Evolutionary conservation across 2,113 vertebrate species (phyloP).

Genomic region (Rhabdornis inornatus): DNA sequence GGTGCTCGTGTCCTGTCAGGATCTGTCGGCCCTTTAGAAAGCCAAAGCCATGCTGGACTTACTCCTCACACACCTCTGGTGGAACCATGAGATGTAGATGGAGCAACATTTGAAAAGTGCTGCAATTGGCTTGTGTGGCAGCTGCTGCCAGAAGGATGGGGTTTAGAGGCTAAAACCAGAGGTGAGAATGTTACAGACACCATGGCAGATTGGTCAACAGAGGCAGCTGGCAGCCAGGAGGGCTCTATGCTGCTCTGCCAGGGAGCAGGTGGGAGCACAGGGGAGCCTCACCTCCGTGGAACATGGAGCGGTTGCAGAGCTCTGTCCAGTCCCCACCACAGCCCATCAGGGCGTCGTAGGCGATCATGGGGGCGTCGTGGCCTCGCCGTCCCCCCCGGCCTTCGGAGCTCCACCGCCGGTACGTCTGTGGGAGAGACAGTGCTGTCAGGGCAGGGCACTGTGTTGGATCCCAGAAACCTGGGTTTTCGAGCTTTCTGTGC

Average conservation of each 20-base stretch:
- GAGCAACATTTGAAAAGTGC: background rate
- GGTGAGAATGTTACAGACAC: accelerated
- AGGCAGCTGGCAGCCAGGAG: background rate
- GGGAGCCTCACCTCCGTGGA: slow-evolving; percentile 86
- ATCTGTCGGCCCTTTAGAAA: background rate
- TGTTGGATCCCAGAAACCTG: too few relatives aligned
- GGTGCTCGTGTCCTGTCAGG: background rate
- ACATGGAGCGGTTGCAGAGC: slow-evolving; percentile 90
- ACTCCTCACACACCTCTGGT: background rate
- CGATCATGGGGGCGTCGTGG: slow-evolving; percentile 96
- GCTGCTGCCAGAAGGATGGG: background rate
- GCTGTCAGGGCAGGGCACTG: background rate
- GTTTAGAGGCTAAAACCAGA: background rate
- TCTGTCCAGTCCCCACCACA: slow-evolving; percentile 84
- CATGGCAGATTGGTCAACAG: background rate
- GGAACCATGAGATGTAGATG: background rate
- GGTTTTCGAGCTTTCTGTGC: too few relatives aligned
- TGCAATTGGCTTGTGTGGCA: background rate
- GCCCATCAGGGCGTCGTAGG: slow-evolving; percentile 90
- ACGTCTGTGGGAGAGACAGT: slow-evolving; percentile 69
- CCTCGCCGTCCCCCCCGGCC: slow-evolving; percentile 86
- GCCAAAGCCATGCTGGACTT: background rate
- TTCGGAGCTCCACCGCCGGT: slow-evolving; percentile 93
- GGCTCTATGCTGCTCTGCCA: accelerated
- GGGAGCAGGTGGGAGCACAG: accelerated